These are phyloP conservation scores for Teleogryllus occipitalis DNA, from an alignment of 1,140 invertebrate species.

Conservation along the genomic window DNA sequence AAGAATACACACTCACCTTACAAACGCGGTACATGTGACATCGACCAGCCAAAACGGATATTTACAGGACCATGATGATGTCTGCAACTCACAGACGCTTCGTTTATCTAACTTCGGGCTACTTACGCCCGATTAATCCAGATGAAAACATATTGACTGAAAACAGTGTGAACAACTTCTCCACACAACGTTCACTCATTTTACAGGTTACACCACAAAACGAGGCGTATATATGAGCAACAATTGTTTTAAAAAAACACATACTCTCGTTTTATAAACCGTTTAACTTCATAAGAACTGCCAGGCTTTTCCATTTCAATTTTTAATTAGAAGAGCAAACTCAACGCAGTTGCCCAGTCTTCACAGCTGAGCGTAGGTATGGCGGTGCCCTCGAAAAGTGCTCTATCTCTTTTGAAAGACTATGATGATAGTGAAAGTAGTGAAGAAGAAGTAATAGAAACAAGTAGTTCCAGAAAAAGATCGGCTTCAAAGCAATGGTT, in stretches of 20 bases:
- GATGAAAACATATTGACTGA: conserved; percentile 5
- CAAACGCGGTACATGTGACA: background rate
- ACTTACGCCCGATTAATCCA: background rate
- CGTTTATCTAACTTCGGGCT: background rate
- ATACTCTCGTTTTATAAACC: too few species aligned
- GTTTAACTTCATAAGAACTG: too few species aligned
- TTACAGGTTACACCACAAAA: too few species aligned
- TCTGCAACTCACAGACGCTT: background rate
- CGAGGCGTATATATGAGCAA: too few species aligned
- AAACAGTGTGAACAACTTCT: background rate
- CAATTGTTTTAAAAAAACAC: too few species aligned
- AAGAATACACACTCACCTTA: background rate
- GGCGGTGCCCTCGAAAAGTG: conserved; percentile 8
- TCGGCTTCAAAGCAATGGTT: background rate
- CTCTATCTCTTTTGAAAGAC: background rate
- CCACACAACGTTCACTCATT: background rate
- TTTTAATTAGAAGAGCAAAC: too few species aligned
- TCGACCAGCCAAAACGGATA: background rate
- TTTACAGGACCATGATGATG: background rate
- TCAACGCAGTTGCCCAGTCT: background rate
- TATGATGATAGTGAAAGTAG: conserved; percentile 6
- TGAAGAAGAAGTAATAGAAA: conserved; percentile 5
- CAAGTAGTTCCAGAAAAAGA: background rate
- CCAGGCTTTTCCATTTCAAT: too few species aligned
- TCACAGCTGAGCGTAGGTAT: background rate